These are phyloP conservation scores for Antechinus stuartii DNA, from an alignment of 2,113 vertebrate species.

Conservation along the genomic window DNA sequence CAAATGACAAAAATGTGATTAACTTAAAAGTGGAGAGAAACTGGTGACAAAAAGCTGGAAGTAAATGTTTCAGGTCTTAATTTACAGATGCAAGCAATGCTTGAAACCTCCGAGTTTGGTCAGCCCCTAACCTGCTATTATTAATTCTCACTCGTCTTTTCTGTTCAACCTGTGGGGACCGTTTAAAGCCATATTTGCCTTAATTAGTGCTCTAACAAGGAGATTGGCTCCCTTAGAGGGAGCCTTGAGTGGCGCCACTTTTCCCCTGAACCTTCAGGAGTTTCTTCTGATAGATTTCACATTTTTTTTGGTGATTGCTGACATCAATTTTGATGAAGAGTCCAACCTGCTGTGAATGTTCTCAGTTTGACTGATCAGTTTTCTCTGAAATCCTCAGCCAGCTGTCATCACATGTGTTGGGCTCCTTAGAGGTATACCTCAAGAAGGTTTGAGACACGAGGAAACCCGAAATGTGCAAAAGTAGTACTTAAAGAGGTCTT, in stretches of 20 bases:
- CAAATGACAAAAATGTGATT: not conserved
- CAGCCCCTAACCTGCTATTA: constrained; percentile 5
- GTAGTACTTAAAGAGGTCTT: constrained; percentile 16
- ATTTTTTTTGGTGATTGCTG: constrained; percentile 21
- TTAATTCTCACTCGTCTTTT: constrained; percentile 27
- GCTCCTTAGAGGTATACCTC: not conserved
- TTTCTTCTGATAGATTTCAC: constrained; percentile 48
- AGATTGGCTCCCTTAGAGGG: constrained; percentile 11
- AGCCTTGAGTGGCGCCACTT: not conserved
- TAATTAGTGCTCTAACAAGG: not conserved
- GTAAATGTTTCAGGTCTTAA: not conserved
- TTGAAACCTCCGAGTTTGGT: not conserved
- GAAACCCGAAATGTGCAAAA: constrained; percentile 39
- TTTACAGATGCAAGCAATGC: not conserved
- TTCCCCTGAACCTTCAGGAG: constrained; percentile 15
- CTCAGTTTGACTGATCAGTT: constrained; percentile 44
- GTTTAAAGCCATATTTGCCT: not conserved
- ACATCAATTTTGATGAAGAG: constrained; percentile 39
- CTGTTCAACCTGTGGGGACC: not conserved
- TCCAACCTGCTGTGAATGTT: constrained; percentile 35
- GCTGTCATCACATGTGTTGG: constrained; percentile 27
- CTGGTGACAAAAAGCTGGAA: not conserved
- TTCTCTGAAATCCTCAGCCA: constrained; percentile 57
- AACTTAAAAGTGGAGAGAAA: not conserved
- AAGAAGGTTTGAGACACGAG: constrained; percentile 28